Base-by-base conservation (phyloP, 2,113 vertebrate species). In the Heliornis fulica region DNA sequence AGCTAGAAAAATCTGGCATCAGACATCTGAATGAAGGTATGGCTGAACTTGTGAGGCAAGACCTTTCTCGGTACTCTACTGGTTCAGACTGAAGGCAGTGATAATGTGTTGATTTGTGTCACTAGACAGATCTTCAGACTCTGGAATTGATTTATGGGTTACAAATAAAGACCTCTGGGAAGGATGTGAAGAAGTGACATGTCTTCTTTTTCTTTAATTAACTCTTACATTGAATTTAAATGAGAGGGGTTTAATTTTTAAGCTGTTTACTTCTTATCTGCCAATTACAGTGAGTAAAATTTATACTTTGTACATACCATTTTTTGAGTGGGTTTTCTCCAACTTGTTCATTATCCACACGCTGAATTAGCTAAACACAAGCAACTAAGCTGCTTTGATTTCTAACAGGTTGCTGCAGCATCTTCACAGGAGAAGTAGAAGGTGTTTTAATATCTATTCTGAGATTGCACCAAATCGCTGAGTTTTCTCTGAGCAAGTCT, bases 371-470 rank as follows among this genome's bases (percentile, higher is more conserved):
- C 16, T 59, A 61, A 87, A 64, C n/a, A 71, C 8, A 79, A 84
- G 23, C 9, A 66, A 68, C 3, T 18, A 64, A 54, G 3, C 4
- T 59, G 19, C 11, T 83, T 31, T 80, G 25, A 72, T 46, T 74
- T 74, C 68, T 46, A 32, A 15, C 9, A 41, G 28, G 19, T 59
- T 80, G 63, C 50, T 77, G 31, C 4, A 90, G 1, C 21, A 59
- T n/a, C 17, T 38, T 70, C 23, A 5, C 15, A 28, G 25, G 8
- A 66, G 9, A 4, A 4, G 7, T 28, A 81, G 22, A 56, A 59
- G 17, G 3, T 1, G 0, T 0, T 23, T 59, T 36, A 7, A 20
- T 32, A 29, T 31, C 20, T 34, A 1, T 29, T 64, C 45, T 69
- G 10, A 83, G 10, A 36, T 4, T 61, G 17, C 13, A 45, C 5